Percentiles rank a stretch among this genome's conserved stretches.
These are phyloP conservation scores for Drosophila anomalata DNA, from an alignment of 2,888 invertebrate genomes.

Conservation along the genomic window DNA sequence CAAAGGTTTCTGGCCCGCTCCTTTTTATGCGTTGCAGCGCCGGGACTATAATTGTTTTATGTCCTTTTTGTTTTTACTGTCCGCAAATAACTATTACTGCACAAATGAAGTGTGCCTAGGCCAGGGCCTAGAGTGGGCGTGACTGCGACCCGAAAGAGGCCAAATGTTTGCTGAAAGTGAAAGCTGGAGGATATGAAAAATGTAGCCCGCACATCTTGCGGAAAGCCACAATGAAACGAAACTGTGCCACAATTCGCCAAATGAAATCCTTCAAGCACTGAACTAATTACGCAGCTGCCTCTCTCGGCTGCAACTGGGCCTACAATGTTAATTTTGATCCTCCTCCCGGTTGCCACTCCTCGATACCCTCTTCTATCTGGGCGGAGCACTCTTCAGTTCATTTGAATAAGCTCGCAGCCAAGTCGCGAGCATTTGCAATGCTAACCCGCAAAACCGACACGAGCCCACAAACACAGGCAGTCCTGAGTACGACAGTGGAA, in stretches of 20 bases:
- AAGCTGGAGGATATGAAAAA: neutral
- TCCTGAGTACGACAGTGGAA: neutral
- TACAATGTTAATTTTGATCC: neutral
- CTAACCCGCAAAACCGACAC: slow-evolving; percentile 39
- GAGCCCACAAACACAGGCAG: neutral
- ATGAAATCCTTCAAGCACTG: slow-evolving; percentile 8
- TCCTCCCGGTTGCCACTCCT: neutral
- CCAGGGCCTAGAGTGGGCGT: slow-evolving; percentile 33
- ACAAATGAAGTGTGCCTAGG: slow-evolving; percentile 55
- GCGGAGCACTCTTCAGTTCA: slow-evolving; percentile 55
- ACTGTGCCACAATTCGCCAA: slow-evolving; percentile 16
- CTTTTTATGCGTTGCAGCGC: slow-evolving; percentile 65
- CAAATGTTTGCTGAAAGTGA: slow-evolving; percentile 10
- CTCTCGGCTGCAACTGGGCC: slow-evolving; percentile 10
- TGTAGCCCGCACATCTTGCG: slow-evolving; percentile 10
- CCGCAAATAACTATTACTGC: slow-evolving; percentile 62
- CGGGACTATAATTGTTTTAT: slow-evolving; percentile 77
- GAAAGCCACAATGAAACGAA: slow-evolving; percentile 18
- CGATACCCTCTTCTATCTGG: slow-evolving; percentile 42
- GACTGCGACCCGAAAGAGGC: slow-evolving; percentile 5
- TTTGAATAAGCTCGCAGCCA: slow-evolving; percentile 62
- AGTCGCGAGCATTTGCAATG: slow-evolving; percentile 67
- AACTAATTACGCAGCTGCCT: slow-evolving; percentile 24
- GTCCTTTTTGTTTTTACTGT: slow-evolving; percentile 68
- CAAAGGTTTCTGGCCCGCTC: slow-evolving; percentile 56